A percentile compares a stretch with the other conserved stretches of the same genome.
Conservation (phyloP, 2,888 invertebrate species). For the Dryomyza anilis region DNA sequence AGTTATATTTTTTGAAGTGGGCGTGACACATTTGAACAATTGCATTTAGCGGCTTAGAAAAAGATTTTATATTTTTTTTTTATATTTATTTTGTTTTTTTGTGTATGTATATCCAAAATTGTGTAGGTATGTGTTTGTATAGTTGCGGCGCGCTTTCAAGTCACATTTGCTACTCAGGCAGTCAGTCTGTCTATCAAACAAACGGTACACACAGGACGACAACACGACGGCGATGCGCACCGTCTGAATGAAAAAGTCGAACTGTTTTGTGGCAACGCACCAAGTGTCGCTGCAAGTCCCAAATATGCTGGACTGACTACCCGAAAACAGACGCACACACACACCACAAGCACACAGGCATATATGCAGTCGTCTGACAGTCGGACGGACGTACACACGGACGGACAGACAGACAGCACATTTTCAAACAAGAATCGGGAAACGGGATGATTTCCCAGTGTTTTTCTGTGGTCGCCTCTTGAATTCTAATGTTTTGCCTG, state of each 20-base stretch:
- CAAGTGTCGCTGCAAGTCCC: slow-evolving; percentile 40
- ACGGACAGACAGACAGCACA: slow-evolving; percentile 5
- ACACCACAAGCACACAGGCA: slow-evolving; percentile 22
- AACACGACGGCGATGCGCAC: slow-evolving; percentile 56
- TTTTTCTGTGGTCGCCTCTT: slow-evolving; percentile 20
- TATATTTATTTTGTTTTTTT: slow-evolving; percentile 24
- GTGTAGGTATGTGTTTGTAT: slow-evolving; percentile 6
- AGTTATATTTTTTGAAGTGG: too few species aligned
- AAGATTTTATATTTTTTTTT: slow-evolving; percentile 9
- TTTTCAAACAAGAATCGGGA: slow-evolving; percentile 33
- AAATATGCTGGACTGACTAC: slow-evolving; percentile 33
- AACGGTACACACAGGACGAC: slow-evolving; percentile 15
- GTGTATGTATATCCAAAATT: slow-evolving; percentile 22
- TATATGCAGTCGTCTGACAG: too few species aligned
- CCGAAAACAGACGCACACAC: too few species aligned
- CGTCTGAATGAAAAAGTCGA: slow-evolving; percentile 59
- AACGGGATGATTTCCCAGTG: slow-evolving; percentile 44
- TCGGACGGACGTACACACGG: slow-evolving; percentile 18
- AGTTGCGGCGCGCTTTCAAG: slow-evolving; percentile 21
- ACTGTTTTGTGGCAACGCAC: slow-evolving; percentile 45
- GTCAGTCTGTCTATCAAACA: slow-evolving; percentile 15
- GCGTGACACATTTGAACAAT: neutral
- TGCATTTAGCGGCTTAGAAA: neutral
- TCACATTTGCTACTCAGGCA: neutral
- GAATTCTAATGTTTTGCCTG: slow-evolving; percentile 11